Conservation (phyloP, 2,797 vertebrate genomes). For the Spheniscus humboldti region DNA sequence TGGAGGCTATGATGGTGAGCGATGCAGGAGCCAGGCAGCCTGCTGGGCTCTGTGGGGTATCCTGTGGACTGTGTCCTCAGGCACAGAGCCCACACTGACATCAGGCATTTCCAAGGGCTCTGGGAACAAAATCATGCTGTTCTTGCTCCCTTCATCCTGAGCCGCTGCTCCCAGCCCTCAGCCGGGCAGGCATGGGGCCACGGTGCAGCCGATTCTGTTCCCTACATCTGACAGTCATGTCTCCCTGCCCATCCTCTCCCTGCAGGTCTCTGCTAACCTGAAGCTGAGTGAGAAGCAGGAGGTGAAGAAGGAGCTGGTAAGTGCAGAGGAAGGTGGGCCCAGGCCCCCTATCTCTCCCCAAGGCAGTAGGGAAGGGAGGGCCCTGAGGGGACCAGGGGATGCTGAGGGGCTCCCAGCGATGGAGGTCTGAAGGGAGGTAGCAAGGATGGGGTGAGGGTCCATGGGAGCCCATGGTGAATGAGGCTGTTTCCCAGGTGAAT, state of each 20-base stretch:
- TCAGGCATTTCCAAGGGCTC: neutral
- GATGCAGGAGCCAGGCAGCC: neutral
- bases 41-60: neutral
- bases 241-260: neutral
- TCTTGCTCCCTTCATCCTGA: neutral
- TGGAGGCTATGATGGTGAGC: conserved; percentile 98
- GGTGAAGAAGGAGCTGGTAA: conserved; percentile 95
- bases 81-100: neutral
- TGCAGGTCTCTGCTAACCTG: conserved; percentile 92
- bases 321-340: conserved; percentile 6
- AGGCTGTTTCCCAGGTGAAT: conserved; percentile 79
- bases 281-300: conserved; percentile 94
- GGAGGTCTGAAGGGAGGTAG: neutral
- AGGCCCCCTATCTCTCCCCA: neutral
- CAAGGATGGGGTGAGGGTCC: neutral
- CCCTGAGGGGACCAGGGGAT: neutral
- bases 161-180: rapidly evolving
- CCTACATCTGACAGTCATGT: rapidly evolving
- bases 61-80: neutral
- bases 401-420: rapidly evolving
- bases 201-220: rapidly evolving
- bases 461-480: neutral
- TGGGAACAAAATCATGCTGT: neutral
- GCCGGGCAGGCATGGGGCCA: rapidly evolving
- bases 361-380: neutral